These are phyloP conservation scores for Ptychoptera contaminata DNA, from an alignment of 2,888 invertebrate genomes.

Conservation along the genomic window DNA sequence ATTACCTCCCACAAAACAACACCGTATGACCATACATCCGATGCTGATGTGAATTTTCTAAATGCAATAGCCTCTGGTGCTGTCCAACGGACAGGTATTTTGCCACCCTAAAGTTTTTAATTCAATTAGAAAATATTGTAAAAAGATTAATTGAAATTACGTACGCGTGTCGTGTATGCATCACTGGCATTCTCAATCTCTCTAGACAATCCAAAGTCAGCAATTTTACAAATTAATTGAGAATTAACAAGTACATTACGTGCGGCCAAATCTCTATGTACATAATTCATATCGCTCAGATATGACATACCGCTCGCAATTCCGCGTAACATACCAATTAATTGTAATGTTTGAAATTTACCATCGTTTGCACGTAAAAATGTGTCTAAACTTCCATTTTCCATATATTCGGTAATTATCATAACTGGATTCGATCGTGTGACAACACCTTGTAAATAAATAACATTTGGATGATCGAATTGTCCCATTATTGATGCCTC, in stretches of 20 bases:
- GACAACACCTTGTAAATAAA: constrained; percentile 95
- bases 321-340: constrained; percentile 93
- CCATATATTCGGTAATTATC: constrained; percentile 99
- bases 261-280: constrained; percentile 87
- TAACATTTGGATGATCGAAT: constrained; percentile 98
- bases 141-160: constrained; percentile 5
- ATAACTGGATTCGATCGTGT: constrained; percentile 90
- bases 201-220: constrained; percentile 94
- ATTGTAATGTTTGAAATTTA: constrained; percentile 84
- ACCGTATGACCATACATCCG: constrained; percentile 99
- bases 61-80: constrained; percentile 98
- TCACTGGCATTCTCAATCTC: constrained; percentile 93
- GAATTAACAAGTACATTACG: constrained; percentile 97
- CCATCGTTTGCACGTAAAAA: constrained; percentile 92
- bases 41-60: constrained; percentile 97
- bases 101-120: constrained; percentile 53
- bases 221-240: constrained; percentile 95
- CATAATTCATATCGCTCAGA: constrained; percentile 97
- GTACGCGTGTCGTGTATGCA: constrained; percentile 72
- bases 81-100: constrained; percentile 98
- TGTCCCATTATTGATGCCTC: constrained; percentile 99
- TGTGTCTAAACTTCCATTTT: constrained; percentile 94
- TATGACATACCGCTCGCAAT: constrained; percentile 99
- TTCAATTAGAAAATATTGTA: constrained; percentile 12
- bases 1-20: constrained; percentile 99